A percentile compares a stretch with the other conserved stretches of the same genome.
phyloP scores from a whole-genome alignment of 2,888 invertebrate species.

The Calameuta pallipes region DNA sequence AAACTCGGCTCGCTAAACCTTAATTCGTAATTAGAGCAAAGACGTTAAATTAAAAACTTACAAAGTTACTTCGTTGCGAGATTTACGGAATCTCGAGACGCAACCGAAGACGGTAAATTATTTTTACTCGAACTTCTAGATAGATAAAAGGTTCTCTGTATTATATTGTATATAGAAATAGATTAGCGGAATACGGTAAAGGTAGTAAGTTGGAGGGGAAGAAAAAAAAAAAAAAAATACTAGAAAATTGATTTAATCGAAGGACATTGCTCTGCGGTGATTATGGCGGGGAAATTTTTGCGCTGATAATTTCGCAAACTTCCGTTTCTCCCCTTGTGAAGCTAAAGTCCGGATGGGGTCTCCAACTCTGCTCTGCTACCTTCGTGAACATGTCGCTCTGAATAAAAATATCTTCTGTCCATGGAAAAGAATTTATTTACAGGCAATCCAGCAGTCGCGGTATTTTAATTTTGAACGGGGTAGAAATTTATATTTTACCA shows the following conservation, averaged over 20 bases:
- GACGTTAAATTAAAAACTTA: background rate
- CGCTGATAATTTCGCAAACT: background rate
- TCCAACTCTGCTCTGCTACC: background rate
- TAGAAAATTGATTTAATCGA: background rate
- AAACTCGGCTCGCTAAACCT: background rate
- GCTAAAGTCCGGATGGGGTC: background rate
- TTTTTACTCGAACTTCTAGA: constrained; percentile 46
- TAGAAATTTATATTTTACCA: too few species aligned
- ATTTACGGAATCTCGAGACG: background rate
- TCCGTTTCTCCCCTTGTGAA: background rate
- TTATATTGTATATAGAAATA: constrained; percentile 63
- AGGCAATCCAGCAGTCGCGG: too few species aligned
- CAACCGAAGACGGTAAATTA: constrained; percentile 39
- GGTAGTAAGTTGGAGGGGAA: background rate
- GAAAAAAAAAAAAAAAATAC: background rate
- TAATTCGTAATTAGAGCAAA: background rate
- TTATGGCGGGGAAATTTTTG: background rate
- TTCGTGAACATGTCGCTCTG: background rate
- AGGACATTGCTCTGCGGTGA: background rate
- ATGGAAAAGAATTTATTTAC: background rate
- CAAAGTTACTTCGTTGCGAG: background rate
- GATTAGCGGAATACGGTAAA: constrained; percentile 37
- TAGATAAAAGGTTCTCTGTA: constrained; percentile 58
- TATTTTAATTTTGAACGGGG: too few species aligned
- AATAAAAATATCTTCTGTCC: background rate